Evolutionary conservation across 2,797 vertebrate species (phyloP).

Genomic region (Sebastes kiyomatsui): DNA sequence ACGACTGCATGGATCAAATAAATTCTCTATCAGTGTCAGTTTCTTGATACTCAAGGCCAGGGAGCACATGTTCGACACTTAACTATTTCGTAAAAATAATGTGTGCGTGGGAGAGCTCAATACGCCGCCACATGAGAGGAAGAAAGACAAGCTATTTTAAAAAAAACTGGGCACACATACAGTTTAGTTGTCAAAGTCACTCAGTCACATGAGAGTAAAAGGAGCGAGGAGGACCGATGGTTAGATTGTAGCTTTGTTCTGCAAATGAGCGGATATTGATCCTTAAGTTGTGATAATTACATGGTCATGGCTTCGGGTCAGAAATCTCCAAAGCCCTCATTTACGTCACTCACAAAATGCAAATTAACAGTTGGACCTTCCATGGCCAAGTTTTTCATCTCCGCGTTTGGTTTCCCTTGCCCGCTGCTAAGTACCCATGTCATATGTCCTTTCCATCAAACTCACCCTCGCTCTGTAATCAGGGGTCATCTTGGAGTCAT

Average conservation of each 20-base stretch:
- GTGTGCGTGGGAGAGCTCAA: conserved; percentile 49
- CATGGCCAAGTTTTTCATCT: conserved; percentile 37
- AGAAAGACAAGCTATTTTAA: conserved; percentile 52
- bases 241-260: conserved; percentile 65
- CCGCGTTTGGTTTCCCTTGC: conserved; percentile 30
- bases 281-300: conserved; percentile 69
- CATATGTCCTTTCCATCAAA: conserved; percentile 65
- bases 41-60: conserved; percentile 63
- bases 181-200: conserved; percentile 64
- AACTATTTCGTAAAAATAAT: conserved; percentile 61
- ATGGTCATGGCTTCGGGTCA: conserved; percentile 50
- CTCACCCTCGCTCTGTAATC: conserved; percentile 67
- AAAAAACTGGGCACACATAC: conserved; percentile 43
- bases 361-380: conserved; percentile 56
- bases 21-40: conserved; percentile 63
- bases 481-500: conserved; percentile 69
- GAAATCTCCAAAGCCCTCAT: conserved; percentile 61
- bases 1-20: conserved; percentile 69
- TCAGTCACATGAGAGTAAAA: conserved; percentile 45
- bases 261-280: conserved; percentile 68
- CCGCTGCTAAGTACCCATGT: conserved; percentile 55
- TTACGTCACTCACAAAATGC: conserved; percentile 61
- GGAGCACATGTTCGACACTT: conserved; percentile 63
- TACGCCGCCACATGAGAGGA: conserved; percentile 32
- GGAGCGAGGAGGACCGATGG: conserved; percentile 38